Evolutionary conservation across 2,113 vertebrate genomes (phyloP), one percentile per base, ranked within the genome.

Genomic region (Paradoxurus hermaphroditus): DNA sequence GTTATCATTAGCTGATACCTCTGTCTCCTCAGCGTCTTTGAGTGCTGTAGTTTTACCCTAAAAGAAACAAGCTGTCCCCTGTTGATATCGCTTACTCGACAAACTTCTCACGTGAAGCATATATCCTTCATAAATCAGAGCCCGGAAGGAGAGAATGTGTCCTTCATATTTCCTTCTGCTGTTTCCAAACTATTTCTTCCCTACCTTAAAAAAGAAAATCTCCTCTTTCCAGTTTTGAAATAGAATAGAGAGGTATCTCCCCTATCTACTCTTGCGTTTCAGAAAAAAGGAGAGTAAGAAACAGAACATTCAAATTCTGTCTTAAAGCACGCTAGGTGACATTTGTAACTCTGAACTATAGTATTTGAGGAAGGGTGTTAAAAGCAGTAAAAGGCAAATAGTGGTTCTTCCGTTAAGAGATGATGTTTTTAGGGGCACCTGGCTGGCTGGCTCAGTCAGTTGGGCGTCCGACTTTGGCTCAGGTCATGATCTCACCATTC

Each of bases 161-260:
- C 78, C 53, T 97, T 90, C 63, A 81, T 88, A 77, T 93, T 96
- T 86, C 56, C 83, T 83, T 73, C 18, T 91, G 59, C 82, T 94
- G 13, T 89, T 94, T 96, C 65, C 34, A 87, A 90, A 84, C 41
- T 36, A 53, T 90, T 92, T 95, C 19, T 84, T 96, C 27, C 92
- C 46, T 88, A 65, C 79, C 21, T 94, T 81, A 56, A 94, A 92
- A 90, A 49, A 39, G 44, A 83, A 86, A 49, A 18, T 3, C 36
- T 77, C 23, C 59, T 95, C 70, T 34, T 62, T 79, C 36, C 67
- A 93, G 77, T 89, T 78, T 86, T 86, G 51, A 90, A 87, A 73
- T 68, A 63, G 44, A 51, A 56, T 31, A 83, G 62, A 68, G 41
- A 92, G 82, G 29, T 21, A 91, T 78, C 93, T 79, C 34, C 19